Evolutionary conservation across 2,888 invertebrate species (phyloP).

Genomic region (Harmothoe impar): DNA sequence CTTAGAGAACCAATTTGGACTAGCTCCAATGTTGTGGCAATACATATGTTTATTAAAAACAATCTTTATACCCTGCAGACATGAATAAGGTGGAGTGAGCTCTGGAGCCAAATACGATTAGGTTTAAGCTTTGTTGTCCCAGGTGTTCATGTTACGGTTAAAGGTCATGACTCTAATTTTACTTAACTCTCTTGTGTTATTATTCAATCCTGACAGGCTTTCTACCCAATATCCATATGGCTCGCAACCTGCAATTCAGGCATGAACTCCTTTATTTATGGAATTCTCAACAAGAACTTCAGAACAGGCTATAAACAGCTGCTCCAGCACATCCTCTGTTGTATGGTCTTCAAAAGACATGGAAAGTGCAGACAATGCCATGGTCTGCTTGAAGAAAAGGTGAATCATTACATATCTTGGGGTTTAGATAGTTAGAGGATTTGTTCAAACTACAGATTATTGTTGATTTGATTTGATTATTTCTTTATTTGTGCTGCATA

Average conservation of each 20-base stretch:
- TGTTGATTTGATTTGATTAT: background rate
- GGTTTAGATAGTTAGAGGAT: background rate
- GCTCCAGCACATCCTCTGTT: slow-evolving; percentile 45
- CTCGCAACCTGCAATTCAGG: slow-evolving; percentile 55
- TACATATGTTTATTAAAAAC: too few relatives aligned
- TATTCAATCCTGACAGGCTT: background rate
- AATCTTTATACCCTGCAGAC: too few relatives aligned
- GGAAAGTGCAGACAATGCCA: background rate
- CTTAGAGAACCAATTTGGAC: too few relatives aligned
- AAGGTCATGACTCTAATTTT: too few relatives aligned
- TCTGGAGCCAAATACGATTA: too few relatives aligned
- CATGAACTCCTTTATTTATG: slow-evolving; percentile 65
- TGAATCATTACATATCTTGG: background rate
- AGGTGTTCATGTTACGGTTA: too few relatives aligned
- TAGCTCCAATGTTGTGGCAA: too few relatives aligned
- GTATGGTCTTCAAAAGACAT: background rate
- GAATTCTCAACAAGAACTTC: slow-evolving; percentile 66
- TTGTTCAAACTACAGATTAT: background rate
- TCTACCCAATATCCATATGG: slow-evolving; percentile 56
- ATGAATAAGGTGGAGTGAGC: too few relatives aligned
- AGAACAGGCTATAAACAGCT: slow-evolving; percentile 63
- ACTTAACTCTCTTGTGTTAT: background rate
- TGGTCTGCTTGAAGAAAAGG: slow-evolving; percentile 37
- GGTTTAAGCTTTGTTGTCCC: too few relatives aligned
- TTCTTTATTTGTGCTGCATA: too few relatives aligned